Evolutionary conservation across 2,797 vertebrate species (phyloP).

Genomic region (Xiphorhynchus erythropygius): DNA sequence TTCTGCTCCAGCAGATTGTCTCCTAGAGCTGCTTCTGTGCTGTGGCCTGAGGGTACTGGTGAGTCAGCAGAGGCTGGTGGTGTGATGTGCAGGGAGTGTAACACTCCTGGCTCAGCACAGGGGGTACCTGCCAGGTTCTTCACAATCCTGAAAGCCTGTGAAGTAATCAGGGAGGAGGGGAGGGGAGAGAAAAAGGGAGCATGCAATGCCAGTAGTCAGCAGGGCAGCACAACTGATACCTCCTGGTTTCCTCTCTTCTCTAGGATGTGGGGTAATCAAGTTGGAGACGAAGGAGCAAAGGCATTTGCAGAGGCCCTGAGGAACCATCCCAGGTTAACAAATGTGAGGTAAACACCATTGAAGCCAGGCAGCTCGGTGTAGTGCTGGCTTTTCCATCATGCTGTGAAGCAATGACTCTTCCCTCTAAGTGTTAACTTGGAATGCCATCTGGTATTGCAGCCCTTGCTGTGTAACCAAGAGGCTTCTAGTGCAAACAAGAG

Average conservation of each 20-base stretch:
- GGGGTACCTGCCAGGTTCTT: neutral
- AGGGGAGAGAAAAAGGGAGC: neutral
- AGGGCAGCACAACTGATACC: neutral
- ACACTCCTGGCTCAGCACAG: neutral
- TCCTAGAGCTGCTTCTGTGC: neutral
- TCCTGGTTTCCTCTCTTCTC: slow-evolving; percentile 11
- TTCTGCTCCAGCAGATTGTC: neutral
- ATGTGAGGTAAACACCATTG: slow-evolving; percentile 82
- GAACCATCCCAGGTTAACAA: slow-evolving; percentile 84
- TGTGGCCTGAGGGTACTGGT: neutral
- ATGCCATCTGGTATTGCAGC: neutral
- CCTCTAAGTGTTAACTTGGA: neutral
- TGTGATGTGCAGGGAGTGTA: neutral
- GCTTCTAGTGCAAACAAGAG: neutral
- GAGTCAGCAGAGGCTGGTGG: neutral
- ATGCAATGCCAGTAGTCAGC: neutral
- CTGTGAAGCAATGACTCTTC: neutral
- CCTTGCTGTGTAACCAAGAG: neutral
- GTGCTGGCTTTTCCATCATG: neutral
- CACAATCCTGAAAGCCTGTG: neutral
- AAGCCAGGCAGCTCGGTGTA: neutral
- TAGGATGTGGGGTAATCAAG: slow-evolving; percentile 95
- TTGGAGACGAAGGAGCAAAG: slow-evolving; percentile 89
- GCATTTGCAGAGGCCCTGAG: slow-evolving; percentile 89
- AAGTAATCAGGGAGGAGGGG: neutral